Percentiles rank a stretch among this genome's conserved stretches.
Evolutionary conservation across 53 echinoderm and acorn worm species (phyloP).

Genomic region (Holothuria scabra): DNA sequence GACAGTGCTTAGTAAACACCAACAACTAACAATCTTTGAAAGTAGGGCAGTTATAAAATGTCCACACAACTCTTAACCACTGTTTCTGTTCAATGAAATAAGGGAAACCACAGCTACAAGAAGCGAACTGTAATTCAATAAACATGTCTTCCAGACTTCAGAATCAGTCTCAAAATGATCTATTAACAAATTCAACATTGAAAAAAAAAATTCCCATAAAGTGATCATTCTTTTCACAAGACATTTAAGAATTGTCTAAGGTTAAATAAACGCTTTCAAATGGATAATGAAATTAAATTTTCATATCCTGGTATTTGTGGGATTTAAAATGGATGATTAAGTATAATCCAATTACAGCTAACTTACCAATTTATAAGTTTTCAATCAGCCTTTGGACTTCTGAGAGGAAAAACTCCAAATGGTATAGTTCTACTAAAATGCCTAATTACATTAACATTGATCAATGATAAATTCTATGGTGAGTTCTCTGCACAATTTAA

Average conservation of each 20-base stretch:
- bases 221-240: too few relatives aligned
- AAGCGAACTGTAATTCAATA: too few relatives aligned
- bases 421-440: constrained; percentile 5
- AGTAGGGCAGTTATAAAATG: too few relatives aligned
- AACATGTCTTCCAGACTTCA: too few relatives aligned
- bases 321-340: constrained; percentile 33
- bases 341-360: constrained; percentile 21
- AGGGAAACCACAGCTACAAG: too few relatives aligned
- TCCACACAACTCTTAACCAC: too few relatives aligned
- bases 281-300: background rate
- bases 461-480: constrained; percentile 1
- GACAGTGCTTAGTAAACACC: too few relatives aligned
- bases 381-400: background rate
- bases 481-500: background rate
- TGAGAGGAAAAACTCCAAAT: background rate
- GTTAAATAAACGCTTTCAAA: constrained; percentile 19
- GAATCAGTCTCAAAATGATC: too few relatives aligned
- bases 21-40: too few relatives aligned
- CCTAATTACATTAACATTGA: constrained; percentile 33
- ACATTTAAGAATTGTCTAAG: background rate
- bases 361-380: constrained; percentile 10
- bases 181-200: too few relatives aligned
- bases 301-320: constrained; percentile 4
- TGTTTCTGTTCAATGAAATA: too few relatives aligned
- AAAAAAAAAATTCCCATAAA: too few relatives aligned